Evolutionary conservation across 2,888 invertebrate species (phyloP).

Genomic region (Piscicola geometra): DNA sequence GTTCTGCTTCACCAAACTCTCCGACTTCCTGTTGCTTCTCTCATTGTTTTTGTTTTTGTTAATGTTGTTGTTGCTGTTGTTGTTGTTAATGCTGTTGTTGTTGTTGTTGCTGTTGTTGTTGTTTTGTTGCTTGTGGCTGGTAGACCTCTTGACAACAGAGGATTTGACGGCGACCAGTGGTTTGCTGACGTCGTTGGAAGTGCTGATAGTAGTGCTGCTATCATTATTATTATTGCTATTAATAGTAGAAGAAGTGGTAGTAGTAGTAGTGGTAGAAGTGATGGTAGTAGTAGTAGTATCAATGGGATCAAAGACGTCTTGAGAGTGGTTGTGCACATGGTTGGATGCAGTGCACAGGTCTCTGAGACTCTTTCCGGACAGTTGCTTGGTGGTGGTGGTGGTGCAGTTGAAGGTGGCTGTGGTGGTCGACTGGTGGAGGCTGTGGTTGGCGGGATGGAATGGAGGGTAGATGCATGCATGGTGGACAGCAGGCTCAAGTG

Average conservation of each 20-base stretch:
- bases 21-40: too few relatives aligned
- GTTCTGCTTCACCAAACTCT: conserved; percentile 14
- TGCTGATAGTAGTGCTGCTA: not conserved
- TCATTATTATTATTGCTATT: too few relatives aligned
- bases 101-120: not conserved
- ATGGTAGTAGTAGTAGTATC: not conserved
- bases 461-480: too few relatives aligned
- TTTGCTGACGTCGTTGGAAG: too few relatives aligned
- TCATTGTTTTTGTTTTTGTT: conserved; percentile 13
- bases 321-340: too few relatives aligned
- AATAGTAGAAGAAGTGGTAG: too few relatives aligned
- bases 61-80: not conserved
- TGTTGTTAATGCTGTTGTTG: not conserved
- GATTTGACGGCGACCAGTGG: too few relatives aligned
- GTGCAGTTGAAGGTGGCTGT: not conserved
- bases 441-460: too few relatives aligned
- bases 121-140: not conserved
- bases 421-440: not conserved
- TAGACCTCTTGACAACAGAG: not conserved
- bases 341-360: not conserved
- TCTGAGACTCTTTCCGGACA: not conserved
- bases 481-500: not conserved
- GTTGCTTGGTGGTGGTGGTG: not conserved
- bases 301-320: not conserved
- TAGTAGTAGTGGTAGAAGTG: not conserved